These are phyloP conservation scores for Brachionus calyciflorus DNA, from an alignment of 1,140 invertebrate genomes.

Conservation along the genomic window DNA sequence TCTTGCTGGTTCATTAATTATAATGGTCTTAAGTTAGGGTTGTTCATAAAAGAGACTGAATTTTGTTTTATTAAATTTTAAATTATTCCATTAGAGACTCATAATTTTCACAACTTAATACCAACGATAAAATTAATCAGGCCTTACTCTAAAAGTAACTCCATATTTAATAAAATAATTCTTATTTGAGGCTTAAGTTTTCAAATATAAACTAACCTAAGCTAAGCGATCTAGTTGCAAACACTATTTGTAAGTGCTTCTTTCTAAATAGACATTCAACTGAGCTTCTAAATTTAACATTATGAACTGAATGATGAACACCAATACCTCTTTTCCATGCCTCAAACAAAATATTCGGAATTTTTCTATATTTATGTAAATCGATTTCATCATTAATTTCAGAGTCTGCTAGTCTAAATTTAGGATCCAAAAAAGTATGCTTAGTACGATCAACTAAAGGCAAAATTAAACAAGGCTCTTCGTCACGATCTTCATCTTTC, in stretches of 20 bases:
- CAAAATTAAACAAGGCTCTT: background rate
- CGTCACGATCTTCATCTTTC: background rate
- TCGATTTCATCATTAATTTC: background rate
- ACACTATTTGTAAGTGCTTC: conserved; percentile 14
- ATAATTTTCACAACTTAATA: too few relatives aligned
- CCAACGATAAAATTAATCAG: too few relatives aligned
- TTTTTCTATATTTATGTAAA: background rate
- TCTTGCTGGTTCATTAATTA: too few relatives aligned
- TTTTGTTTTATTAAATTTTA: too few relatives aligned
- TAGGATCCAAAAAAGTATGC: background rate
- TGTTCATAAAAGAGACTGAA: too few relatives aligned
- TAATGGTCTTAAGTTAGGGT: too few relatives aligned
- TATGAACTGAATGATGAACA: conserved; percentile 10
- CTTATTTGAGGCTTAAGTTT: too few relatives aligned
- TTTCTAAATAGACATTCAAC: conserved; percentile 28
- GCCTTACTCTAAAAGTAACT: too few relatives aligned
- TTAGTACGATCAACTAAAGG: conserved; percentile 11
- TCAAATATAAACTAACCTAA: background rate
- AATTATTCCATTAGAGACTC: too few relatives aligned
- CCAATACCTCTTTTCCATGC: conserved; percentile 23
- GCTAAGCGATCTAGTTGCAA: conserved; percentile 13
- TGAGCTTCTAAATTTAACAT: conserved; percentile 10
- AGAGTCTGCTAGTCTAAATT: background rate
- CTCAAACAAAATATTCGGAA: background rate
- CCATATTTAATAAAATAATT: too few relatives aligned